Conservation (phyloP, 1,140 invertebrate genomes). For the Patella vulgata region DNA sequence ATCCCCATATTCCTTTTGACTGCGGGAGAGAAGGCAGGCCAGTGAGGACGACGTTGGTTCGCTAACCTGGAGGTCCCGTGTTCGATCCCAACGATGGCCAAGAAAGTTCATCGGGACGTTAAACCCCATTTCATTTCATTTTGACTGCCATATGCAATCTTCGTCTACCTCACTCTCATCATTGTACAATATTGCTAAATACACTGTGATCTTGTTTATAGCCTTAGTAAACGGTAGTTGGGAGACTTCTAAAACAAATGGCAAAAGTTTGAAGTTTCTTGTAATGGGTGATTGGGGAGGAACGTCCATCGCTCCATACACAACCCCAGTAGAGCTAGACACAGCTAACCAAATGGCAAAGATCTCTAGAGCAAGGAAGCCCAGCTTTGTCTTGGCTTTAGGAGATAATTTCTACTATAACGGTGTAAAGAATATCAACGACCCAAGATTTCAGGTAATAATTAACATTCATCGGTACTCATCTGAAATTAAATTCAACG, state of each 20-base stretch:
- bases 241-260: neutral
- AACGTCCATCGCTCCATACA: conserved; percentile 57
- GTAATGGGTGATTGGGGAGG: conserved; percentile 67
- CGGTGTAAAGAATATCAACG: conserved; percentile 63
- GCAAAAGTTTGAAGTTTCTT: conserved; percentile 45
- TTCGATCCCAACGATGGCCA: no score
- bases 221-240: no score
- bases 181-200: no score
- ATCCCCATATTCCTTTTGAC: no score
- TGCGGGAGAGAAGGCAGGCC: no score
- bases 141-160: no score
- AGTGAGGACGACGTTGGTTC: no score
- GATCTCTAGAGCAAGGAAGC: conserved; percentile 43
- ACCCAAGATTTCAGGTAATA: conserved; percentile 64
- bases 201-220: no score
- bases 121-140: no score
- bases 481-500: neutral
- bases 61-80: no score
- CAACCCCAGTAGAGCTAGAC: conserved; percentile 55
- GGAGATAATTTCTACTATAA: conserved; percentile 69
- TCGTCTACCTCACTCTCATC: no score
- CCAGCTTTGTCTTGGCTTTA: conserved; percentile 62
- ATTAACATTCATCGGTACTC: neutral
- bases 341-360: conserved; percentile 60
- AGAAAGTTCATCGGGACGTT: no score